Percentiles rank a stretch among this genome's conserved stretches.
These are phyloP conservation scores for Phalloptychus januarius DNA, from an alignment of 2,797 vertebrate genomes.

Conservation along the genomic window DNA sequence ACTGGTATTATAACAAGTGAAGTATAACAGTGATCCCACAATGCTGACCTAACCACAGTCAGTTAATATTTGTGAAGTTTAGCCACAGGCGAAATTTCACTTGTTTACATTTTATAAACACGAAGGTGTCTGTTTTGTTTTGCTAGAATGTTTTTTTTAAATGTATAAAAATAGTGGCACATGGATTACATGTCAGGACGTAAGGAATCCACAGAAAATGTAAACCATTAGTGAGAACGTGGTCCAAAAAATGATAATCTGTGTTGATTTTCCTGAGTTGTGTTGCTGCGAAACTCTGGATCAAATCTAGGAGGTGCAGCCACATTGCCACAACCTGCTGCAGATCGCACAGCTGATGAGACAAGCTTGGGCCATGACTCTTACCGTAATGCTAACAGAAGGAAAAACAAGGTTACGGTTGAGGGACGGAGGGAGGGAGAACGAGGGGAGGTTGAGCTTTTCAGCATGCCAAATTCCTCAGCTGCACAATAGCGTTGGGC, in stretches of 20 bases:
- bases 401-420: constrained; percentile 29
- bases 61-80: background rate
- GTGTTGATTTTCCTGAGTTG: constrained; percentile 19
- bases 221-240: constrained; percentile 20
- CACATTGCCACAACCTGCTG: constrained; percentile 42
- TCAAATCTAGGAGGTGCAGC: constrained; percentile 39
- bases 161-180: constrained; percentile 12
- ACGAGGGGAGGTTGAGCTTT: constrained; percentile 48
- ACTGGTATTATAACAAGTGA: background rate
- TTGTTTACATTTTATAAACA: background rate
- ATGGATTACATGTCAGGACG: background rate
- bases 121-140: background rate
- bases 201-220: constrained; percentile 10
- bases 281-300: constrained; percentile 37
- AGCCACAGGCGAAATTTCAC: background rate
- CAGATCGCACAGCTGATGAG: constrained; percentile 73
- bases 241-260: constrained; percentile 10
- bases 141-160: constrained; percentile 1
- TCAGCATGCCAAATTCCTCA: constrained; percentile 79
- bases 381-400: constrained; percentile 59
- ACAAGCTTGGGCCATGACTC: constrained; percentile 57
- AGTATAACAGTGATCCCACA: background rate
- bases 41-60: background rate
- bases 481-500: constrained; percentile 75
- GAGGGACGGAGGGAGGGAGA: constrained; percentile 27